Percentiles rank a stretch among this genome's conserved stretches.
These are phyloP conservation scores for Hoplostethus mediterraneus DNA, from an alignment of 2,797 vertebrate genomes.

Conservation along the genomic window DNA sequence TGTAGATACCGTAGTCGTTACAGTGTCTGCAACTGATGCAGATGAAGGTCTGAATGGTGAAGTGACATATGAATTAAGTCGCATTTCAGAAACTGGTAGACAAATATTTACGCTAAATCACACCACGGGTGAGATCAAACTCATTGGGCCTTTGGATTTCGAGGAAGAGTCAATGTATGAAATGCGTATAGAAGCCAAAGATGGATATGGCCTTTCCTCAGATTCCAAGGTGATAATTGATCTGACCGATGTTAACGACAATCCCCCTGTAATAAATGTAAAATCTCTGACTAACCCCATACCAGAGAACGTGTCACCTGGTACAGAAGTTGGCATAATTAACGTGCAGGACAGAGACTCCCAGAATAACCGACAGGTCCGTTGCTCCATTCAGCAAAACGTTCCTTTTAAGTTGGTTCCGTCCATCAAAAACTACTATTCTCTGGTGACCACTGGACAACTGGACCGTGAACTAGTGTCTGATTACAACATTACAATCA, in stretches of 20 bases:
- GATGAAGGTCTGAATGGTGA: slow-evolving; percentile 63
- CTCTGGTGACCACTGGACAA: no score
- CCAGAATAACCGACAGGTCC: no score
- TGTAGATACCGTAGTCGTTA: slow-evolving; percentile 52
- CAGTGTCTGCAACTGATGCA: slow-evolving; percentile 66
- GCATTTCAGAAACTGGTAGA: slow-evolving; percentile 30
- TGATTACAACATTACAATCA: no score
- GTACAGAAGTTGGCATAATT: no score
- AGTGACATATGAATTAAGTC: slow-evolving; percentile 40
- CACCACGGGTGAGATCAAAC: slow-evolving; percentile 53
- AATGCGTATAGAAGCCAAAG: slow-evolving; percentile 39
- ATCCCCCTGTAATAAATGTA: no score
- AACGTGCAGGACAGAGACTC: no score
- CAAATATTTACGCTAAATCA: slow-evolving; percentile 31
- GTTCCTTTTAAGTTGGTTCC: no score
- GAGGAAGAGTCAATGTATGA: slow-evolving; percentile 61
- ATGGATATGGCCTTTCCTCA: slow-evolving; percentile 38
- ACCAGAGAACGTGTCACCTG: no score
- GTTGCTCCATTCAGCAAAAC: no score
- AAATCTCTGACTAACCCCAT: no score
- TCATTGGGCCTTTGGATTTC: slow-evolving; percentile 68
- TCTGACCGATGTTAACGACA: slow-evolving; percentile 56
- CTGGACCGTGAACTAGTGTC: no score
- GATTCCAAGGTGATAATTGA: slow-evolving; percentile 57
- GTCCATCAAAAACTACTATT: no score